Evolutionary conservation across 2,113 vertebrate species (phyloP).

Genomic region (Pholis gunnellus): DNA sequence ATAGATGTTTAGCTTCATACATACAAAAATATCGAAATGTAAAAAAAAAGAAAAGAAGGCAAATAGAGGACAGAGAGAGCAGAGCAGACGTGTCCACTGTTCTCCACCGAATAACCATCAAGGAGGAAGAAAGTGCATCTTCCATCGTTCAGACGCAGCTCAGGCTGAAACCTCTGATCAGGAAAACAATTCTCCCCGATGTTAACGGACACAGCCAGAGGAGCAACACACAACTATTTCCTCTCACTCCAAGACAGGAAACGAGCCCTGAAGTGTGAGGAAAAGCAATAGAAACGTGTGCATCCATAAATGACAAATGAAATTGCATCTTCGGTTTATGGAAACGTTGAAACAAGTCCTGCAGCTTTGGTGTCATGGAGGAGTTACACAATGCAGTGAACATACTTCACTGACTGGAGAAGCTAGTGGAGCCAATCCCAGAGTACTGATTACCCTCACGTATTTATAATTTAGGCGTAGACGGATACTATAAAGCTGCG

Average conservation of each 20-base stretch:
- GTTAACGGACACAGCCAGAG: constrained; percentile 47
- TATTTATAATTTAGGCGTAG: neutral
- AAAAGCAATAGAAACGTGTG: constrained; percentile 14
- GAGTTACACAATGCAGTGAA: neutral
- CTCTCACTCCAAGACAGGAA: constrained; percentile 30
- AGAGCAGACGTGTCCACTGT: constrained; percentile 14
- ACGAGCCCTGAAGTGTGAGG: constrained; percentile 8
- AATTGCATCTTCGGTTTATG: neutral
- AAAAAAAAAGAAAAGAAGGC: constrained; percentile 2
- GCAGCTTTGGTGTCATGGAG: neutral
- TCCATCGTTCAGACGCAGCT: constrained; percentile 2
- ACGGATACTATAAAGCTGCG: neutral
- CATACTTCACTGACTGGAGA: neutral
- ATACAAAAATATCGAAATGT: neutral
- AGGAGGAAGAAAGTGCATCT: constrained; percentile 25
- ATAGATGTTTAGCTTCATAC: neutral
- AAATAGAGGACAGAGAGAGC: constrained; percentile 9
- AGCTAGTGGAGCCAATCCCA: neutral
- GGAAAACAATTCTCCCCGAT: constrained; percentile 50
- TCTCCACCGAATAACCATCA: constrained; percentile 25
- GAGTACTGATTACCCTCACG: neutral
- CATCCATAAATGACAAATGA: constrained; percentile 24
- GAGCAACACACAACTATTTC: constrained; percentile 28
- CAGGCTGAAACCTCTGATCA: constrained; percentile 36
- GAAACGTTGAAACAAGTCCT: neutral